These are phyloP conservation scores for Sebastes variabilis DNA, from an alignment of 2,797 vertebrate species.

Conservation along the genomic window DNA sequence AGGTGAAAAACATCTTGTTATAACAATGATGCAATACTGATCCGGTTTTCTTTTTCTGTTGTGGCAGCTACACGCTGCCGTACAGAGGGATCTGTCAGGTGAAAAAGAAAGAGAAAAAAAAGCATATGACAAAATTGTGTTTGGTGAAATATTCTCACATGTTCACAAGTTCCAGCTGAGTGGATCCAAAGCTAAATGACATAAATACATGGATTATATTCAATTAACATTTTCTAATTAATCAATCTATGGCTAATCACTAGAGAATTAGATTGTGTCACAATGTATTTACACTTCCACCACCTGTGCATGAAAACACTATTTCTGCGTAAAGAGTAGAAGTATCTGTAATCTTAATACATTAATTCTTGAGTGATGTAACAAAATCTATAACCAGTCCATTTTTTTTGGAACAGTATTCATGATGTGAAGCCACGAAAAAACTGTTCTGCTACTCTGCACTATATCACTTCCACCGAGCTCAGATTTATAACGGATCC, in stretches of 20 bases:
- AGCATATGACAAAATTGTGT: not conserved
- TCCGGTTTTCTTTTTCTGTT: not conserved
- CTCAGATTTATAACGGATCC: constrained; percentile 32
- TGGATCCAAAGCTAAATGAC: not conserved
- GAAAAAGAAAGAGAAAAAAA: not conserved
- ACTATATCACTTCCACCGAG: not conserved
- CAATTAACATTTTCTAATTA: not conserved
- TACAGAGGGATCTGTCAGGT: not conserved
- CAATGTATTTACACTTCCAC: not conserved
- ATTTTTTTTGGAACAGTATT: not conserved
- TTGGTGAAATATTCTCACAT: not conserved
- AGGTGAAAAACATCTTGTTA: too few species aligned
- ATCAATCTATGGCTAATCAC: too few species aligned
- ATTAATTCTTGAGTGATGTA: not conserved
- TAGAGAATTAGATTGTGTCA: not conserved
- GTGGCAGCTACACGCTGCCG: too few species aligned
- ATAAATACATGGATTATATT: not conserved
- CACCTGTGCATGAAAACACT: not conserved
- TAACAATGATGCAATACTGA: too few species aligned
- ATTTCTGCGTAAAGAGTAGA: not conserved
- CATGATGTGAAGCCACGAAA: not conserved
- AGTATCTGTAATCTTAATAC: not conserved
- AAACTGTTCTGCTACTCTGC: not conserved
- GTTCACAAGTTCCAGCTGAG: not conserved
- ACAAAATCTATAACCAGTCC: not conserved